Evolutionary conservation across 2,113 vertebrate species (phyloP).

Genomic region (Haemorhous mexicanus): DNA sequence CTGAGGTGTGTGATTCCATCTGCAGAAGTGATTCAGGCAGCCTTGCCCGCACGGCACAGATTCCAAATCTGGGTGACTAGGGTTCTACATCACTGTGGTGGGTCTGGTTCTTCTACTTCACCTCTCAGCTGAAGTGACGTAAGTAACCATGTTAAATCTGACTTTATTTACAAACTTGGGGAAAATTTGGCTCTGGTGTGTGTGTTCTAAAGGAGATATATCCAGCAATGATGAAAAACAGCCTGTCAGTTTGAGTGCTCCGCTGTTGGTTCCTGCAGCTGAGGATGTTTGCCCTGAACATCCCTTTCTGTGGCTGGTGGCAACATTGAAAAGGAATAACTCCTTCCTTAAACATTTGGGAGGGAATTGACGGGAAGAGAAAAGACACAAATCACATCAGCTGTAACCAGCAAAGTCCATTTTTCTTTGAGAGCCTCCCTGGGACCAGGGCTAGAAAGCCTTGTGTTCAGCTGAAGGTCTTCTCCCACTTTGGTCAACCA

Average conservation of each 20-base stretch:
- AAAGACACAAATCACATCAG: not conserved
- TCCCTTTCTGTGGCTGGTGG: not conserved
- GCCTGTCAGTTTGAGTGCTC: not conserved
- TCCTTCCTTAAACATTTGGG: not conserved
- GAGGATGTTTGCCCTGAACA: not conserved
- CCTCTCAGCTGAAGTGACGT: not conserved
- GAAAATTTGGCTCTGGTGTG: not conserved
- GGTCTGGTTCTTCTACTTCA: not conserved
- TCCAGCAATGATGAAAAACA: not conserved
- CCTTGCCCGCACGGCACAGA: fast-evolving
- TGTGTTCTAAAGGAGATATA: not conserved
- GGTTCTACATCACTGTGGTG: not conserved
- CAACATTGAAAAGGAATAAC: not conserved
- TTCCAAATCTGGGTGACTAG: not conserved
- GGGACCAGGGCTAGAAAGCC: not conserved
- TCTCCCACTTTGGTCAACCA: not conserved
- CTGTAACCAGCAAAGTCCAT: not conserved
- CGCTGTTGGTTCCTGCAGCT: not conserved
- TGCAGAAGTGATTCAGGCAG: not conserved
- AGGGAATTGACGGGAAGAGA: not conserved
- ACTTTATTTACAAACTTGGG: not conserved
- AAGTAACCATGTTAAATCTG: not conserved
- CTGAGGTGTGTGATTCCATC: not conserved
- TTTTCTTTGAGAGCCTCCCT: not conserved
- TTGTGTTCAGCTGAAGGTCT: not conserved